These are phyloP conservation scores for Adoxophyes honmai DNA, from an alignment of 1,140 invertebrate genomes.

Conservation along the genomic window DNA sequence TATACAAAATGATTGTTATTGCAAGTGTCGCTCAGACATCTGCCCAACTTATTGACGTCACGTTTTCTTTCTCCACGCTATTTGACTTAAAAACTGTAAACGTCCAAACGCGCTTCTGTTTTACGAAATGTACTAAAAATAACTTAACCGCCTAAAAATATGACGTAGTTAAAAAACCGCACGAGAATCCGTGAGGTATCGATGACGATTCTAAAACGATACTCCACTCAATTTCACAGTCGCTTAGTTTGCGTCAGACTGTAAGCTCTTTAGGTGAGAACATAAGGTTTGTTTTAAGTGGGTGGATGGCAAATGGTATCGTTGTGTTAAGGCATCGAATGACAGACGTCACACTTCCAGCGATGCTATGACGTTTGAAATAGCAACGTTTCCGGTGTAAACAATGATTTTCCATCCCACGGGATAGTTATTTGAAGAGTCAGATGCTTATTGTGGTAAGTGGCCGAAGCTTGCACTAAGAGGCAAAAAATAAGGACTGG, in stretches of 20 bases:
- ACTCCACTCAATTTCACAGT: slow-evolving; percentile 29
- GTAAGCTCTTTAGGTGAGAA: slow-evolving; percentile 18
- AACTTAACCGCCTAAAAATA: slow-evolving; percentile 17
- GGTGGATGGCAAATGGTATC: slow-evolving; percentile 18
- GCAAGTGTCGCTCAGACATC: too few species aligned
- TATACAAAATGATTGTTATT: too few species aligned
- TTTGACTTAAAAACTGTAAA: too few species aligned
- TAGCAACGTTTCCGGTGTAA: slow-evolving; percentile 47
- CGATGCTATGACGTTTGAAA: slow-evolving; percentile 47
- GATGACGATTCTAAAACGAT: slow-evolving; percentile 53
- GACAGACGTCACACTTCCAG: slow-evolving; percentile 45
- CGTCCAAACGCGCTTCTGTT: too few species aligned
- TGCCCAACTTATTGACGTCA: too few species aligned
- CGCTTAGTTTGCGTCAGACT: background rate
- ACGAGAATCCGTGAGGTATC: slow-evolving; percentile 50
- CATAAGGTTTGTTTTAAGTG: slow-evolving; percentile 16
- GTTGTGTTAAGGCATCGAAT: slow-evolving; percentile 40
- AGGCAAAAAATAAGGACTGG: too few species aligned
- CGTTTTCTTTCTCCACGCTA: too few species aligned
- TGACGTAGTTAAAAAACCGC: slow-evolving; percentile 45
- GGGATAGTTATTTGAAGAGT: too few species aligned
- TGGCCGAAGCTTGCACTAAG: too few species aligned
- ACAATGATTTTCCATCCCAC: background rate
- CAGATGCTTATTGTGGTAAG: too few species aligned
- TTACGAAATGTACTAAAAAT: too few species aligned